Base-by-base conservation (phyloP, 2,888 invertebrate species). In the Agriopis aurantiaria region DNA sequence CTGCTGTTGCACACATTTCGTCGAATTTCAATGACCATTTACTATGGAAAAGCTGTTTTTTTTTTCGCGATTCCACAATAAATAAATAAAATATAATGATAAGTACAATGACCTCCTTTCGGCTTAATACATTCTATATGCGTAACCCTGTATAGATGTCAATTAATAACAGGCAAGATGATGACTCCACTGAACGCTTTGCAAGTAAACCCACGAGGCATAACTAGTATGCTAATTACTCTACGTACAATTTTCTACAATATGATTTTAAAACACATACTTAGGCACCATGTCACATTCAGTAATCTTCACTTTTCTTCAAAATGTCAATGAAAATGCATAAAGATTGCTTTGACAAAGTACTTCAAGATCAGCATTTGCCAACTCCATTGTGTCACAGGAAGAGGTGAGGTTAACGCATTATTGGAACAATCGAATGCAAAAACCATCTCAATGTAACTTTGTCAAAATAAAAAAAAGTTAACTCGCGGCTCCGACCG, bases 391-490 rank as follows among this genome's bases (percentile, higher is more conserved):
- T 33, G 52, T 52, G 52, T 52, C 9, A 11, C 52, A 52, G 52
- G 52, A 52, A 33, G 23, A 52, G 52, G 52, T 23, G 52, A 14
- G 52, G 52, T 6, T 11, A 23, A 5, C 11, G 52, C 6, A 33
- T 10, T 52, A 33, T 52, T 52, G 52, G 52, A 52, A 52, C 52
- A 52, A 52, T 52, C 52, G 23, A 9, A 33, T 52, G 33, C 52
- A 52, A 52, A 52, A 33, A 11, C 0, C 0, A 6, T 23, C 23
- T 10, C 8, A 0, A 11, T 52, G 33, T 33, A 33, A 23, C 52
- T 52, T 6, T 52, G 23, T 23, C 23, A 6, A 51, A 8, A 49
- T 33, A 43, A 43, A 43, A 8, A 43, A 43, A 8, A 7, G 43
- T 9, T 43, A 1, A 43, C 8, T 9, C 9, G 1, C 9, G 9